Base-by-base conservation (phyloP, 2,888 invertebrate species). In the Chaetoderma sp. region DNA sequence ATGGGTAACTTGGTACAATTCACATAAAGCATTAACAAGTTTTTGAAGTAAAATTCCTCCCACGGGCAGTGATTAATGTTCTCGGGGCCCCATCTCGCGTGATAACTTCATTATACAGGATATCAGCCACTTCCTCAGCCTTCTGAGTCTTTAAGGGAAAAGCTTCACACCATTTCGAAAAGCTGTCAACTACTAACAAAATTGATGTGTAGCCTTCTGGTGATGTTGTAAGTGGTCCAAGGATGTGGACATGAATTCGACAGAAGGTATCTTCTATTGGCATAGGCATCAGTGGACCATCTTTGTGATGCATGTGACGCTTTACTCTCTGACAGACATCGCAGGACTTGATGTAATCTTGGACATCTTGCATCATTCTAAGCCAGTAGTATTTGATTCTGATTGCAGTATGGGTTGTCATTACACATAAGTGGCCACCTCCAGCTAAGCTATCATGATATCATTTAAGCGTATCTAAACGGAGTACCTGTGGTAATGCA, bases 371-470 rank as follows among this genome's bases (percentile, higher is more conserved):
- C 18, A 42, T 57, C 57, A 62, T 62, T n/a, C 18, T 27, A 10
- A 45, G 42, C 56, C 56, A 62, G 45, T 16, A 62, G 23, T 61
- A 61, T 23, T 39, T 61, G 10, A 21, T 8, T 13, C 42, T 8
- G 4, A 61, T 33, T 16, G 27, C 6, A 25, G 33, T 16, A 27
- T 56, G 55, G 4, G 61, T 56, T 23, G 54, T 55, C n/a, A 55
- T 28, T 13, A 39, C 23, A 16, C 61, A 52, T 16, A 47, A 30
- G 28, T 65, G 52, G n/a, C 36, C 21, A n/a, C 28, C 39, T 13
- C 39, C 39, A 13, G 39, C 39, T 36, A 13, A 10, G 6, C 21
- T 42, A 32, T 63, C 63, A 49, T 63, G 59, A 49, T 60, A 63
- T 3, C 10, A 21, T 10, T 8, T 16, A 4, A 63, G 27, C n/a